Evolutionary conservation across 2,113 vertebrate species (phyloP).

Genomic region (Hippopotamus amphibius): DNA sequence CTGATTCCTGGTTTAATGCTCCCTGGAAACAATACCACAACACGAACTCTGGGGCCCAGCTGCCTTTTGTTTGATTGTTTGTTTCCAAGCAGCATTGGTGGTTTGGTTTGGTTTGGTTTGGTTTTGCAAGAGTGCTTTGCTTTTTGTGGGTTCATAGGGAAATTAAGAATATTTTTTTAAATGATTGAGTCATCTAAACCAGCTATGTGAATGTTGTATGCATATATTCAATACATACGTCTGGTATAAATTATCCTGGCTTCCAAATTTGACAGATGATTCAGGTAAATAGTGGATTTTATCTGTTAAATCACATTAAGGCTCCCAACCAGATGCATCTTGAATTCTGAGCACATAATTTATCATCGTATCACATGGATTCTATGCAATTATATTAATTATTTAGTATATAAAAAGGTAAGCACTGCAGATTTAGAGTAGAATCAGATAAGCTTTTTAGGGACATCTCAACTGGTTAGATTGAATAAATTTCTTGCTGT

Average conservation of each 20-base stretch:
- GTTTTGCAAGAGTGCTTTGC: conserved; percentile 43
- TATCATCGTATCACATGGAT: conserved; percentile 70
- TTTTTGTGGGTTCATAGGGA: not conserved
- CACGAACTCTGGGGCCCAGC: not conserved
- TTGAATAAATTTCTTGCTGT: conserved; percentile 51
- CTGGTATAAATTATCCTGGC: conserved; percentile 72
- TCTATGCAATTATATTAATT: conserved; percentile 78
- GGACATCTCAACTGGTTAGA: conserved; percentile 39
- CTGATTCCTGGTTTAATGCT: not conserved
- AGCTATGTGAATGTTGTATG: not conserved
- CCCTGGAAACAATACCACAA: not conserved
- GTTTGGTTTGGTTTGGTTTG: conserved; percentile 24
- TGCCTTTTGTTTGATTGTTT: not conserved
- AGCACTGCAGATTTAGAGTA: conserved; percentile 64
- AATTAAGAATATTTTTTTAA: not conserved
- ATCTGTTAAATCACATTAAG: conserved; percentile 81
- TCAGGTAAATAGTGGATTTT: conserved; percentile 76
- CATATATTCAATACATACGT: not conserved
- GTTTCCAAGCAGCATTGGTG: not conserved
- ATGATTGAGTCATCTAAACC: not conserved
- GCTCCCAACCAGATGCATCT: conserved; percentile 58
- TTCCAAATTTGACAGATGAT: conserved; percentile 81
- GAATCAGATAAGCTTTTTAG: conserved; percentile 68
- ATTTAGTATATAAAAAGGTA: conserved; percentile 76
- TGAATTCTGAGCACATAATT: conserved; percentile 74